phyloP scores from a whole-genome alignment of 1,140 invertebrate genomes.

The Latrodectus geometricus region DNA sequence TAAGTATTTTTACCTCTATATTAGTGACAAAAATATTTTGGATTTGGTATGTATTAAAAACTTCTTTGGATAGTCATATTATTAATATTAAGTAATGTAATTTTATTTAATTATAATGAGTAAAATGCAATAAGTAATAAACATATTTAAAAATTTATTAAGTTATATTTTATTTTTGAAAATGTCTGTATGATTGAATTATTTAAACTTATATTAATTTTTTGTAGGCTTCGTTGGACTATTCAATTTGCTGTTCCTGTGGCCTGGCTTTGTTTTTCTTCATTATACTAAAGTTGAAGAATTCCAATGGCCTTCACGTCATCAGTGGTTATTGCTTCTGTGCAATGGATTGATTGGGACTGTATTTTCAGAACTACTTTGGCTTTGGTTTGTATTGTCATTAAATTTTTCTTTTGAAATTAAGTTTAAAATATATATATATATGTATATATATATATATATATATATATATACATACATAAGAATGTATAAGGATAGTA shows the following conservation, averaged over 20 bases:
- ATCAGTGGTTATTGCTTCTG: constrained; percentile 82
- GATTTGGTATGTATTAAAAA: too few species aligned
- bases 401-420: neutral
- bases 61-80: too few species aligned
- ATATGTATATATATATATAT: too few species aligned
- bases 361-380: constrained; percentile 85
- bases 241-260: constrained; percentile 83
- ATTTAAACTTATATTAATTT: neutral
- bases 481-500: too few species aligned
- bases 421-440: too few species aligned
- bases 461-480: too few species aligned
- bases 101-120: too few species aligned
- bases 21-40: too few species aligned
- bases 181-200: neutral
- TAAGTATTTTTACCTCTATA: too few species aligned
- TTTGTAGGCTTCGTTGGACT: constrained; percentile 86
- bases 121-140: neutral
- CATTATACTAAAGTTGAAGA: constrained; percentile 81
- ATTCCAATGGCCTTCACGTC: constrained; percentile 83
- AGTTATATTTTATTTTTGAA: neutral
- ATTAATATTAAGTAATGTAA: too few species aligned
- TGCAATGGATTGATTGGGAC: constrained; percentile 89
- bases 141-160: neutral
- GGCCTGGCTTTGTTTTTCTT: constrained; percentile 87
- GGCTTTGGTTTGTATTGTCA: constrained; percentile 81